These are phyloP conservation scores for Hanleya hanleyi DNA, from an alignment of 2,888 invertebrate genomes.

Conservation along the genomic window DNA sequence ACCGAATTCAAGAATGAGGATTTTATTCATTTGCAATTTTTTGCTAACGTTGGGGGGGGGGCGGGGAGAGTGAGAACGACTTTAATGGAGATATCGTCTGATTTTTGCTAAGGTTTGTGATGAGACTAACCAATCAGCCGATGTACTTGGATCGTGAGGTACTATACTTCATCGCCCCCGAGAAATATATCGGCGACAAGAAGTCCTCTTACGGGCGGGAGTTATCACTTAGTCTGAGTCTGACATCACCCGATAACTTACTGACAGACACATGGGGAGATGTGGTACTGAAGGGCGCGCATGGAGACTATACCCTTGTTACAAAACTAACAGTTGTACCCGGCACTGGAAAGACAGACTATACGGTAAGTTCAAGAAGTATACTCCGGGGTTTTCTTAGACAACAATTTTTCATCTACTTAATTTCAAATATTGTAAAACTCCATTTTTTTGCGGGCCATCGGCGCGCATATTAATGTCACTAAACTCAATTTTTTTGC, in stretches of 20 bases:
- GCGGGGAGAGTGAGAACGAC: too few relatives aligned
- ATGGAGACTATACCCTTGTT: conserved; percentile 31
- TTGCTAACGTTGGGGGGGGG: too few relatives aligned
- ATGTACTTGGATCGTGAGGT: conserved; percentile 12
- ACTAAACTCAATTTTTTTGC: too few relatives aligned
- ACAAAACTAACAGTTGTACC: conserved; percentile 28
- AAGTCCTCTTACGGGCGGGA: conserved; percentile 43
- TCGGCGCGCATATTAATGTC: too few relatives aligned
- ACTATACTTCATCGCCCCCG: conserved; percentile 43
- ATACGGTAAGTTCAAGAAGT: conserved; percentile 1
- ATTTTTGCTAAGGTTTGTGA: conserved; percentile 37
- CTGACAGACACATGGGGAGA: conserved; percentile 34
- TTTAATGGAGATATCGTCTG: too few relatives aligned
- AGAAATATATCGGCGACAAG: conserved; percentile 47
- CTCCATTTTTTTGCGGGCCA: too few relatives aligned
- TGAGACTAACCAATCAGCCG: conserved; percentile 39
- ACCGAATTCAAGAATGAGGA: too few relatives aligned
- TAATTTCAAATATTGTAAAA: too few relatives aligned
- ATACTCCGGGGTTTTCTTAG: too few relatives aligned
- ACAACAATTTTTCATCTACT: too few relatives aligned
- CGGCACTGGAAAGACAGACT: background rate
- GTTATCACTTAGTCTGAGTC: conserved; percentile 33
- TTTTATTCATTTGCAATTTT: too few relatives aligned
- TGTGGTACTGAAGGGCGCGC: conserved; percentile 36
- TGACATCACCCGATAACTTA: background rate